Conservation (phyloP, 53 echinoderm and acorn worm species). For the Crossaster papposus region DNA sequence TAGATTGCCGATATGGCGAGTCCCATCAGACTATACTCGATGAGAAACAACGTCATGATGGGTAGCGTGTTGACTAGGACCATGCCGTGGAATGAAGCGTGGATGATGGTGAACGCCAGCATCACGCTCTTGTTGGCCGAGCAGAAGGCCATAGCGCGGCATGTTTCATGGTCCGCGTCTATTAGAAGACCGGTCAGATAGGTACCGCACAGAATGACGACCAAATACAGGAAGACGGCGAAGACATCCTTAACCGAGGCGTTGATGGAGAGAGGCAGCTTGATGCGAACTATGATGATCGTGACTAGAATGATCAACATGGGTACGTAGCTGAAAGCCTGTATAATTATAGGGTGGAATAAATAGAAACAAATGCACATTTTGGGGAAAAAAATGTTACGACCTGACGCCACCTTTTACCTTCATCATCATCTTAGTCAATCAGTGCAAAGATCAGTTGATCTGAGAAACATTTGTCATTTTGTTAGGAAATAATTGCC, state of each 20-base stretch:
- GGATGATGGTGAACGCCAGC: conserved; percentile 10
- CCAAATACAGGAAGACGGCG: conserved; percentile 1
- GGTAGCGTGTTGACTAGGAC: conserved; percentile 13
- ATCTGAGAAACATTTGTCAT: too few relatives aligned
- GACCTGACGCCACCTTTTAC: too few relatives aligned
- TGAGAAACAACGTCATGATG: neutral
- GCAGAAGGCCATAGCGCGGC: conserved; percentile 38
- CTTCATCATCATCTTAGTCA: too few relatives aligned
- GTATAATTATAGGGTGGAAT: neutral
- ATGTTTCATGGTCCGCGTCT: neutral
- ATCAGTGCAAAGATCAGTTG: too few relatives aligned
- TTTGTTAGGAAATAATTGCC: too few relatives aligned
- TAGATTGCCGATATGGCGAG: conserved; percentile 1
- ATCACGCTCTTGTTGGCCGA: conserved; percentile 21
- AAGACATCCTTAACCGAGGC: neutral
- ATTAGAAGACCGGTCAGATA: conserved; percentile 7
- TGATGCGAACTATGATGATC: neutral
- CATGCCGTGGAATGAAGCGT: neutral
- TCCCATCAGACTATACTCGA: conserved; percentile 21
- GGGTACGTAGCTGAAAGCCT: conserved; percentile 30
- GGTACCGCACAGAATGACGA: neutral
- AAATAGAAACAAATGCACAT: neutral
- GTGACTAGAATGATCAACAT: conserved; percentile 2
- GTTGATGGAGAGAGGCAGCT: conserved; percentile 2
- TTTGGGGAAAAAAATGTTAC: too few relatives aligned